Conservation (phyloP, 2,888 invertebrate genomes). For the Harpalus rufipes region DNA sequence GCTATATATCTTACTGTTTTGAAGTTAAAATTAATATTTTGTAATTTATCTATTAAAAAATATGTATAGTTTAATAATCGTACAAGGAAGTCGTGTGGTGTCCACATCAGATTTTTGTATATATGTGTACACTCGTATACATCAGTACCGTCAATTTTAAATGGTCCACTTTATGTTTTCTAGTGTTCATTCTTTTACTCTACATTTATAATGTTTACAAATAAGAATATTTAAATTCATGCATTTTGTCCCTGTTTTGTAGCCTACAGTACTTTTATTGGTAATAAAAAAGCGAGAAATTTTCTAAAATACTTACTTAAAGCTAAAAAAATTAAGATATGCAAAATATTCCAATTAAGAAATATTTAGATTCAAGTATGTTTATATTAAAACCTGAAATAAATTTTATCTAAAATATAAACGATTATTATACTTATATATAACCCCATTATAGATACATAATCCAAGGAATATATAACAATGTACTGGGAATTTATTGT, state of each 20-base stretch:
- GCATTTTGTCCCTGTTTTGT: not conserved
- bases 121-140: too few species aligned
- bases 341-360: not conserved
- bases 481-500: not conserved
- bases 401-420: slow-evolving; percentile 15
- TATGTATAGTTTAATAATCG: too few species aligned
- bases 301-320: not conserved
- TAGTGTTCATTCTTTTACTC: too few species aligned
- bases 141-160: too few species aligned
- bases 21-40: too few species aligned
- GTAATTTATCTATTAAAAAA: too few species aligned
- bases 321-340: not conserved
- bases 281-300: not conserved
- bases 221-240: too few species aligned
- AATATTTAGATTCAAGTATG: slow-evolving; percentile 1
- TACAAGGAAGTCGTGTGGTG: too few species aligned
- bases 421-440: slow-evolving; percentile 6
- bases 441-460: slow-evolving; percentile 22
- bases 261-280: not conserved
- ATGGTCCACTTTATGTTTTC: too few species aligned
- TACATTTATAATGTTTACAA: too few species aligned
- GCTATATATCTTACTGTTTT: too few species aligned
- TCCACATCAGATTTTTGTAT: too few species aligned
- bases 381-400: slow-evolving; percentile 1
- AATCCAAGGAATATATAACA: not conserved